phyloP scores from a whole-genome alignment of 2,888 invertebrate genomes.

The Branchellion lobata region DNA sequence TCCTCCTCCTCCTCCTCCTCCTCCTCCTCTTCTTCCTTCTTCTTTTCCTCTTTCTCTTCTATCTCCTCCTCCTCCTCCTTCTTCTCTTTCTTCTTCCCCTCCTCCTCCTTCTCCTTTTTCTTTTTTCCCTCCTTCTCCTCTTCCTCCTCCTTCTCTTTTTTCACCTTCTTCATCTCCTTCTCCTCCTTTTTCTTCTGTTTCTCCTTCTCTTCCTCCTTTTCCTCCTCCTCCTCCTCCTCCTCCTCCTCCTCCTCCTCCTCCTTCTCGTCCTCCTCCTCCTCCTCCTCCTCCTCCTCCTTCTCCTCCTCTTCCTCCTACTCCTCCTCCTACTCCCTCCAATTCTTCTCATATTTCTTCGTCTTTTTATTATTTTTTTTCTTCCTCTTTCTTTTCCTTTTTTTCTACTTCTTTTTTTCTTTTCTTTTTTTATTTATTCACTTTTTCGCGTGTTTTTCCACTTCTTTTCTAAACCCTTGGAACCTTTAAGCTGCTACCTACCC shows the following conservation, averaged over 20 bases:
- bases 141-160: background rate
- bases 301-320: too few relatives aligned
- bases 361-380: too few relatives aligned
- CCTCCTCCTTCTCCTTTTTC: slow-evolving; percentile 1
- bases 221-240: background rate
- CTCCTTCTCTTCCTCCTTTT: background rate
- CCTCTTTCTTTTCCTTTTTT: too few relatives aligned
- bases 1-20: slow-evolving; percentile 26
- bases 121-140: background rate
- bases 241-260: background rate
- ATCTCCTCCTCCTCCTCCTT: background rate
- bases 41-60: background rate
- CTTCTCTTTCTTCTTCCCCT: slow-evolving; percentile 12
- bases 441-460: too few relatives aligned
- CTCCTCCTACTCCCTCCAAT: too few relatives aligned
- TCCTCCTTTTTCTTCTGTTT: background rate
- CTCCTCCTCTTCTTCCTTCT: background rate
- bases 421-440: too few relatives aligned
- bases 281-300: background rate
- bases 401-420: too few relatives aligned
- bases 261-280: background rate
- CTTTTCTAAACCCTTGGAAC: too few relatives aligned
- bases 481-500: too few relatives aligned
- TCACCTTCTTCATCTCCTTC: background rate
- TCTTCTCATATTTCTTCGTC: too few relatives aligned